Evolutionary conservation across 2,888 invertebrate species (phyloP).

Genomic region (Apantesis nais): DNA sequence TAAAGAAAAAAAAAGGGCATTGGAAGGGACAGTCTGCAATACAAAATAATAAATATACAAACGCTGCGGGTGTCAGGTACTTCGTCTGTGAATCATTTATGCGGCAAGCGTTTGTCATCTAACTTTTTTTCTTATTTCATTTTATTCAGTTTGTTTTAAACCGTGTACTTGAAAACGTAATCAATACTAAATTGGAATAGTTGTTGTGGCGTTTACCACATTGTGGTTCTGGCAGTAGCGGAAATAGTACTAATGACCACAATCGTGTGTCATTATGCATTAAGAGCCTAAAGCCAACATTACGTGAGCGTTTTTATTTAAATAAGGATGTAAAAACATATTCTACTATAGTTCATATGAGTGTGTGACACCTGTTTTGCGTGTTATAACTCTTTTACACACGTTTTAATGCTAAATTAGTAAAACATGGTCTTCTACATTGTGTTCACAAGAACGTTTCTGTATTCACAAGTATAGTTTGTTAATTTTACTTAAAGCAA

Average conservation of each 20-base stretch:
- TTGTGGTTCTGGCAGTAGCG: not conserved
- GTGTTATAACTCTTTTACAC: not conserved
- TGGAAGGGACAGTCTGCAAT: slow-evolving; percentile 31
- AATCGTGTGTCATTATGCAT: not conserved
- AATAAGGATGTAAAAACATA: not conserved
- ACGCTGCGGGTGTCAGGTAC: slow-evolving; percentile 26
- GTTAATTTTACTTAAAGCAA: too few species aligned
- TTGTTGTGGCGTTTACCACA: not conserved
- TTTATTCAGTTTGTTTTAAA: slow-evolving; percentile 1
- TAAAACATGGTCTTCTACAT: not conserved
- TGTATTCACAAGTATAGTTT: not conserved
- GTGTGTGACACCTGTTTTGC: not conserved
- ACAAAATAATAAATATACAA: slow-evolving; percentile 42
- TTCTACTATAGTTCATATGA: not conserved
- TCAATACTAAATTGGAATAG: not conserved
- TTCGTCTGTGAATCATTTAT: slow-evolving; percentile 51
- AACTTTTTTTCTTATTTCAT: slow-evolving; percentile 27
- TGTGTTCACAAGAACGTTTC: not conserved
- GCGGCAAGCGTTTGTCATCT: slow-evolving; percentile 34
- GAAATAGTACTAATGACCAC: not conserved
- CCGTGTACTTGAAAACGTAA: not conserved
- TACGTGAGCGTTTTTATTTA: not conserved
- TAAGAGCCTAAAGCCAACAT: not conserved
- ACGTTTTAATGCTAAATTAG: not conserved
- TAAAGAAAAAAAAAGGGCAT: slow-evolving; percentile 6